Evolutionary conservation across 2,888 invertebrate species (phyloP), one percentile per base, ranked within the genome.

Genomic region (Brenthis hecate): DNA sequence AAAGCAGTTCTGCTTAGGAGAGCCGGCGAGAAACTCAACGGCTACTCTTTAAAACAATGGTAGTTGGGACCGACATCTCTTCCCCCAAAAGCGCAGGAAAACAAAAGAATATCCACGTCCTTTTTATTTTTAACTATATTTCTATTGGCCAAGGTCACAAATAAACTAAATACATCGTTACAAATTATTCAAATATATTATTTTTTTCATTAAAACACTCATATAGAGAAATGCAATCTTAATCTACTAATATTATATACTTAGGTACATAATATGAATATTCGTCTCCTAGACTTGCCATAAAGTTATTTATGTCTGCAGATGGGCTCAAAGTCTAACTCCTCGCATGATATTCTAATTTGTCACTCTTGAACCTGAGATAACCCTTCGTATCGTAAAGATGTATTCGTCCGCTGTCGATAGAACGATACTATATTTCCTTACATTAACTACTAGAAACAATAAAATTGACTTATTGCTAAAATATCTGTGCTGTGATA

Each of bases 281-380:
- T 8, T 48, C 8, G 19, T 62, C 32, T 36, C 53, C 14, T 19
- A 28, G 32, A n/a, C 53, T 53, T 23, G 53, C 54, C 14, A 23
- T 54, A 16, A 16, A 53, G 32, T 19, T 54, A 36, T 54, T 62
- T 43, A 28, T 43, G 32, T 36, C 3, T 53, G 6, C 8, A 53
- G 36, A 62, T 43, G n/a, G 36, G 19, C 23, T 54, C 62, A 69
- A 63, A 69, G 69, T 69, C 57, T 56, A 62, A 51, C 28, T n/a
- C 23, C 54, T 58, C 16, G n/a, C n/a, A 28, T 57, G 36, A 58
- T 51, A 60, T 53, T 62, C 56, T 62, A 56, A 66, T 56, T 62
- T 67, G 56, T 67, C 62, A 61, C 48, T 23, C n/a, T 13, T 43
- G 47, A 50, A 53, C 65, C 13, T 16, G 47, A 32, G 71, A 71